Evolutionary conservation across 2,888 invertebrate genomes (phyloP), one percentile per base, ranked within the genome.

Genomic region (Cephus rjabovi): DNA sequence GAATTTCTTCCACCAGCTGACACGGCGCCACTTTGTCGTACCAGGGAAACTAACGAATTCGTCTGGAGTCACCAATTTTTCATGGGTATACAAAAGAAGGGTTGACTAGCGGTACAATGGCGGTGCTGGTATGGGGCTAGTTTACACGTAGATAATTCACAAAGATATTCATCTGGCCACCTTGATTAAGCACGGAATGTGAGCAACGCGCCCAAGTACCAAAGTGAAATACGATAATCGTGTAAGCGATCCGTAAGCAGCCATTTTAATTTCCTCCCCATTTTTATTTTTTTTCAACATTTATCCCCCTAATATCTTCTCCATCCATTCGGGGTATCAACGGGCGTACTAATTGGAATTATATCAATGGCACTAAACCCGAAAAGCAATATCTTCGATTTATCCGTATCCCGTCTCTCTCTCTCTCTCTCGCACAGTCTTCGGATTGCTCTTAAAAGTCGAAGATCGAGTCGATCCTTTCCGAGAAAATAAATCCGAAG

Each of bases 131-230:
- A 75, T 82, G 81, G 74, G 81, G 83, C 85, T 85, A 85, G 84
- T 87, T 86, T 86, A 84, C 87, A 85, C 85, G 83, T 83, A 84
- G 80, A 86, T 88, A 87, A 87, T 87, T 87, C 83, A 87, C 81
- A 78, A 76, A 74, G 86, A 86, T 87, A 86, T 80, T 74, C 76
- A 86, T 87, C 87, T 85, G 76, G 76, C 69, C 69, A 80, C 76
- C 75, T 79, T 80, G 85, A 85, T 85, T 85, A 84, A 85, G 79
- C 74, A 75, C 79, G 79, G 80, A 82, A 80, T 80, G 83, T 80
- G 80, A 76, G 75, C 77, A 76, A 40, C 73, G 79, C 15, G n/a
- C 30, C 40, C 40, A 75, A 34, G 40, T 31, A 40, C 30, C 30
- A 30, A 33, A 76, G 35, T 56, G 56, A 56, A 56, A 71, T 71